Evolutionary conservation across 2,888 invertebrate genomes (phyloP), one percentile per base, ranked within the genome.

Genomic region (Zygogramma bicolorata): DNA sequence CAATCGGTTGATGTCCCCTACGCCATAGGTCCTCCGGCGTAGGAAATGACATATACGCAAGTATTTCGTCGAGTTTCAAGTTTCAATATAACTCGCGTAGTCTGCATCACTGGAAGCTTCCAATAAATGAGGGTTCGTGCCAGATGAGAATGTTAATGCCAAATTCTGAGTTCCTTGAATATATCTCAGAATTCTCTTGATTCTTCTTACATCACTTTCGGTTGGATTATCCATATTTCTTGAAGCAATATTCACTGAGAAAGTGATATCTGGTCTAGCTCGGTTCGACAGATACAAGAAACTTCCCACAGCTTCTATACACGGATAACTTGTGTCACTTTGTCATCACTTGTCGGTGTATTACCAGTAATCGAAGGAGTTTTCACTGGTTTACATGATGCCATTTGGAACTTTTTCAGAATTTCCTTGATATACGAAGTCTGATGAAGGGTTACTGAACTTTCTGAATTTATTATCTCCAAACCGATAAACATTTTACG

Each of bases 1-100:
- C 79, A 6, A 79, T 74, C 38, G 76, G 65, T 69, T 83, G 82
- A 67, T 73, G 70, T 73, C 78, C 65, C 63, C 82, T 81, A 81
- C 7, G 59, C 61, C 1, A 82, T 71, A 20, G 81, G 79, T 53
- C 79, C 80, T 38, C 72, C 77, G 65, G 67, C 59, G 59, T 25
- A 78, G n/a, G 68, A 72, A 31, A 78, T 69, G 1, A 76, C 49
- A 49, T 73, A 79, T 1, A 73, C 76, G 4, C 74, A 75, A 20
- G 77, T 79, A 68, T 77, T 79, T 73, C 69, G 76, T 49, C 77
- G 29, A 29, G 3, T 29, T 29, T 29, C 7, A n/a, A n/a, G n/a
- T n/a, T n/a, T n/a, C n/a, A 6, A 15, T 6, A 42, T 42, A n/a
- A 15, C 15, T 42, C 15, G 73, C 73, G 71, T 69, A 78, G 38